Conservation (phyloP, 2,113 vertebrate species). For the Dunckerocampus dactyliophorus region DNA sequence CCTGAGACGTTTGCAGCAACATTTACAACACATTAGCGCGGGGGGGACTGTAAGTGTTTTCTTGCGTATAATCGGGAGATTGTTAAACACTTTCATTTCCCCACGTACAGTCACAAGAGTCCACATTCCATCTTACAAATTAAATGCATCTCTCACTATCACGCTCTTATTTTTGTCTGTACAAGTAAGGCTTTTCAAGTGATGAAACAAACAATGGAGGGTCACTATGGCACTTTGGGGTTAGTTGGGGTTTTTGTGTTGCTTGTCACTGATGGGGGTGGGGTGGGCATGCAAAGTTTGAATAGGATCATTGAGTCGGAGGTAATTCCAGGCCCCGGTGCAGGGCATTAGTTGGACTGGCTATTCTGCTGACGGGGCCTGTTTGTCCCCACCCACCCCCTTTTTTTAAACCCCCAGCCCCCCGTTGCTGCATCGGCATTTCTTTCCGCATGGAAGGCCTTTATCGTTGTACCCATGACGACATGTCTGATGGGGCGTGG, state of each 20-base stretch:
- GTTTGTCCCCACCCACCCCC: constrained; percentile 54
- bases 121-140: constrained; percentile 42
- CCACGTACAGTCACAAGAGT: constrained; percentile 16
- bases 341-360: constrained; percentile 80
- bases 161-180: constrained; percentile 57
- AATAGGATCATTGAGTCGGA: constrained; percentile 90
- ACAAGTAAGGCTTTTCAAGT: constrained; percentile 69
- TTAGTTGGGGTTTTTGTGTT: constrained; percentile 77
- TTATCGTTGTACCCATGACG: constrained; percentile 59
- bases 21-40: constrained; percentile 46
- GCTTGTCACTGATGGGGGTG: constrained; percentile 55
- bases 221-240: constrained; percentile 63
- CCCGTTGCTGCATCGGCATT: constrained; percentile 69
- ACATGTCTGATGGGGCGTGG: constrained; percentile 65
- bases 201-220: constrained; percentile 73
- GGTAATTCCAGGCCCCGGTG: constrained; percentile 84
- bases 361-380: constrained; percentile 82
- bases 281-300: constrained; percentile 71
- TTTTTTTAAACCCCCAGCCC: constrained; percentile 46
- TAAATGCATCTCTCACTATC: constrained; percentile 51
- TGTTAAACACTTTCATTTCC: constrained; percentile 43
- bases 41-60: constrained; percentile 25
- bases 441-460: constrained; percentile 59
- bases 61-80: constrained; percentile 31
- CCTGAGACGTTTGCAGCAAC: constrained; percentile 38